Evolutionary conservation across 2,888 invertebrate species (phyloP), one percentile per base, ranked within the genome.

Genomic region (Saturnia japonica): DNA sequence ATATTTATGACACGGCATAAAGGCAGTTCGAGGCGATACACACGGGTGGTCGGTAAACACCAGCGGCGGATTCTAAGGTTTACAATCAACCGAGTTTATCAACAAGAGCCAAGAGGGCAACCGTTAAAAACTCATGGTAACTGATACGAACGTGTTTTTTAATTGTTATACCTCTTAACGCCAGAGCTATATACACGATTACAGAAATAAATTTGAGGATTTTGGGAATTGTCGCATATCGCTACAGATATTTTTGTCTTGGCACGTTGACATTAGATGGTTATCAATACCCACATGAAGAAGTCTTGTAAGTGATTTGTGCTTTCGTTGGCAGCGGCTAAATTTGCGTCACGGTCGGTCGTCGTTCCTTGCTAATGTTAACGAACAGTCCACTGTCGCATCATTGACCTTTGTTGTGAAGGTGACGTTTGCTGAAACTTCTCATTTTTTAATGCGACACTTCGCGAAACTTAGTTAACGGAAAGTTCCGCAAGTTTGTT

Each of bases 1-100:
- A 85, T 88, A 90, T 92, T 93, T 91, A 92, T 83, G 88, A 87
- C 86, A 83, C 82, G 80, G 85, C 85, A 83, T 85, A 84, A 72
- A 72, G 62, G 71, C 67, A 68, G 57, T 73, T 73, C 72, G 80
- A 76, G 76, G 77, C 79, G 79, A 78, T 71, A 72, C 83, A 80
- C 87, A 86, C 87, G 87, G 93, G 92, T 92, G 91, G 93, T 91
- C 92, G 72, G 72, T 77, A 73, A 71, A 77, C 72, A 73, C 81
- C 84, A 83, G 84, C 84, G 85, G 82, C 82, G 78, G 74, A 74
- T 25, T 57, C 57, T 1, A 25, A 57, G 57, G 76, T 77, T 71
- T 79, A 79, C 79, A 84, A 89, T 88, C 87, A 81, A 78, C 80
- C 76, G 77, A 85, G 86, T 88, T 90, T 90, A 90, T 90, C 89